phyloP scores from a whole-genome alignment of 2,888 invertebrate species.

The Formica aserva region DNA sequence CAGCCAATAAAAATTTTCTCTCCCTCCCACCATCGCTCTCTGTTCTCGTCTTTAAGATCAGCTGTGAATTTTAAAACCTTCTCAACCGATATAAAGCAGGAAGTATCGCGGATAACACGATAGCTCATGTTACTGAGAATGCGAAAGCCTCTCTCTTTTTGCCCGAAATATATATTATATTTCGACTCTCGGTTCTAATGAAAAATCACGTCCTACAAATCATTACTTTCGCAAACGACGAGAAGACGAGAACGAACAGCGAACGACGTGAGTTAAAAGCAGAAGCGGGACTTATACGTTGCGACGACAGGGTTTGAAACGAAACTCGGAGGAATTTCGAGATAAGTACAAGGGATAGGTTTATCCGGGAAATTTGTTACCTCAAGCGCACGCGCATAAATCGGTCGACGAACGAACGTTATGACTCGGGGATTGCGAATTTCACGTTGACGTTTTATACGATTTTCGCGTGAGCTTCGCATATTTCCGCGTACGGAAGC shows the following conservation, averaged over 20 bases:
- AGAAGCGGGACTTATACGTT: not conserved
- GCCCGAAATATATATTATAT: not conserved
- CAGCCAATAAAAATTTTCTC: slow-evolving; percentile 56
- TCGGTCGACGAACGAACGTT: slow-evolving; percentile 14
- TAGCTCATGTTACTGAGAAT: slow-evolving; percentile 11
- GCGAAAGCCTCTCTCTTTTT: not conserved
- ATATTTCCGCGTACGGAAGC: not conserved
- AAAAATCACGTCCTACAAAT: slow-evolving; percentile 26
- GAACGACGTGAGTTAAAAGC: slow-evolving; percentile 1
- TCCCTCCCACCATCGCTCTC: not conserved
- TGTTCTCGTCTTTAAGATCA: slow-evolving; percentile 52
- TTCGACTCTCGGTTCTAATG: slow-evolving; percentile 7
- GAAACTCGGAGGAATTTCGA: slow-evolving; percentile 24
- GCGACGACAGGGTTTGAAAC: not conserved
- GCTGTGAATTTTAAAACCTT: slow-evolving; percentile 54
- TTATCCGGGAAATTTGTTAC: slow-evolving; percentile 44
- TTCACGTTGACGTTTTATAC: slow-evolving; percentile 11
- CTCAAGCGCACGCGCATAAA: slow-evolving; percentile 2
- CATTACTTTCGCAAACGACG: not conserved
- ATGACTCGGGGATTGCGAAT: slow-evolving; percentile 14
- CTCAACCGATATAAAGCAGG: slow-evolving; percentile 1
- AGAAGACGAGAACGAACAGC: not conserved
- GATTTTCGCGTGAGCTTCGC: slow-evolving; percentile 19
- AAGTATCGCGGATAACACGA: slow-evolving; percentile 8
- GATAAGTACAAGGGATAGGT: not conserved